Conservation (phyloP, 2,797 vertebrate species). For the Gallinago nigripennis region DNA sequence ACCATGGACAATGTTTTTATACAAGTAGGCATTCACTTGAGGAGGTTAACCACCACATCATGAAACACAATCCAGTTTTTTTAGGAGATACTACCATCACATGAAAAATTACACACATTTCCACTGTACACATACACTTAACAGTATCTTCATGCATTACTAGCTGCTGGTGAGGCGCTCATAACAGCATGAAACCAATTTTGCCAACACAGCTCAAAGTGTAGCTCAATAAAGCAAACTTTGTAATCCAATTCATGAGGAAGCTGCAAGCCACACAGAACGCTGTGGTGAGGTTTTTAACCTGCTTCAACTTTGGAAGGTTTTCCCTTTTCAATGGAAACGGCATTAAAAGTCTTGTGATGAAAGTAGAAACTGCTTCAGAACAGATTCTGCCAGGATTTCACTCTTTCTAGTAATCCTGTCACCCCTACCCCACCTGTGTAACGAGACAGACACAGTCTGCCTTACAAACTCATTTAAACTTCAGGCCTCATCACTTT, state of each 20-base stretch:
- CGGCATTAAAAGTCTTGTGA: background rate
- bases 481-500: background rate
- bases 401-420: background rate
- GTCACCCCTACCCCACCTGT: background rate
- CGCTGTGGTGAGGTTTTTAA: background rate
- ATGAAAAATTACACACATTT: background rate
- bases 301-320: background rate
- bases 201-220: background rate
- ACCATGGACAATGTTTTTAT: background rate
- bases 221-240: background rate
- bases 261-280: background rate
- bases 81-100: background rate
- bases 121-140: background rate
- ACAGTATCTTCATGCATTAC: background rate
- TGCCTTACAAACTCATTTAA: background rate
- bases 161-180: background rate
- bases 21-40: background rate
- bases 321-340: background rate
- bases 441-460: background rate
- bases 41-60: background rate
- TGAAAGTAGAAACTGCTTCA: background rate
- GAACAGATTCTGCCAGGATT: background rate
- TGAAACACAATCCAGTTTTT: background rate
- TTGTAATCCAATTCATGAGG: background rate
- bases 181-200: background rate